Evolutionary conservation across 35 echinoderm and acorn worm species (phyloP).

Genomic region (Lytechinus variegatus): DNA sequence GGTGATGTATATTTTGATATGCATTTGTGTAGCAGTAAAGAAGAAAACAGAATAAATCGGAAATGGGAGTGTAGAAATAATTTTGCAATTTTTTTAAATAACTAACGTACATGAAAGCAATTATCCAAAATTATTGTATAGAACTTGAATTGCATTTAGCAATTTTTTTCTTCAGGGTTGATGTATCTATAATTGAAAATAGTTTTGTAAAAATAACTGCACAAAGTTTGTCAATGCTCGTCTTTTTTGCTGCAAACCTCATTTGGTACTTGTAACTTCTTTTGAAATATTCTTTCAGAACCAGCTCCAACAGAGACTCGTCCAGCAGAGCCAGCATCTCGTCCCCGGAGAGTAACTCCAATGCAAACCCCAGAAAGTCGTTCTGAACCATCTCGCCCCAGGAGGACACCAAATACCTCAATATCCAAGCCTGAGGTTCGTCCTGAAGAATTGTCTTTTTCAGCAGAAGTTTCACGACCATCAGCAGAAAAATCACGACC

Average conservation of each 20-base stretch:
- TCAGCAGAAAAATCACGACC: not conserved
- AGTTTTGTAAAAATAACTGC: not conserved
- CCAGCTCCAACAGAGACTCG: not conserved
- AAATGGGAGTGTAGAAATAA: too few relatives aligned
- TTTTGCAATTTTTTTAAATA: too few relatives aligned
- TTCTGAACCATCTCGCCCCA: not conserved
- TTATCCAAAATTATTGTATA: too few relatives aligned
- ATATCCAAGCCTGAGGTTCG: not conserved
- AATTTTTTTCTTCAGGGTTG: not conserved
- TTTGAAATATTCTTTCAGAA: not conserved
- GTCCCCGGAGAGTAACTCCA: conserved; percentile 8
- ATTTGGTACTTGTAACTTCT: too few relatives aligned
- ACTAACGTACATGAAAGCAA: too few relatives aligned
- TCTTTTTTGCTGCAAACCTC: too few relatives aligned
- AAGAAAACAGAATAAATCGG: too few relatives aligned
- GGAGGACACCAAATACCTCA: not conserved
- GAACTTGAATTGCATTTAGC: too few relatives aligned
- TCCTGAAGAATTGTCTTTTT: not conserved
- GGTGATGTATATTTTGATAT: too few relatives aligned
- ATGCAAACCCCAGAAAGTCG: not conserved
- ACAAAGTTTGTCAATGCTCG: too few relatives aligned
- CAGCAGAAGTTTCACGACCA: not conserved
- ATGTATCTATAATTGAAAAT: not conserved
- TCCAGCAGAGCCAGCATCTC: not conserved
- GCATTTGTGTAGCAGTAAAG: too few relatives aligned